Evolutionary conservation across 2,113 vertebrate species (phyloP), one percentile per base, ranked within the genome.

Genomic region (Holacanthus passer): DNA sequence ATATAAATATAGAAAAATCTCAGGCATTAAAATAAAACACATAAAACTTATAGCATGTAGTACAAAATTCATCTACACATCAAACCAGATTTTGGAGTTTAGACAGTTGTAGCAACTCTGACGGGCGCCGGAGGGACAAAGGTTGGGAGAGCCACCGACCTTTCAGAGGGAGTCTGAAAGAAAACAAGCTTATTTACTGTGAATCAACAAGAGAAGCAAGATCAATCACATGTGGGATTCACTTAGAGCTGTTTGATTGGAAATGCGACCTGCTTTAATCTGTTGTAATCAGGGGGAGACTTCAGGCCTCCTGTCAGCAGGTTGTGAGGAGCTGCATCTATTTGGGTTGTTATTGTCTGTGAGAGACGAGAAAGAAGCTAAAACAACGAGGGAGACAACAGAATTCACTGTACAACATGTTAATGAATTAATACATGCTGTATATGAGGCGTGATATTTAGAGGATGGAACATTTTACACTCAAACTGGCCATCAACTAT

Each of bases 71-170:
- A n/a, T n/a, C 48, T 50, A 64, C 12, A 47, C 16, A 77, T 16
- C 6, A 27, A n/a, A 47, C 29, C 5, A 41, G 20, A 70, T 22
- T 0, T 5, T 9, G n/a, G 2, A 22, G 9, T 56, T 93, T 50
- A 96, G 7, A 96, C 95, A 0, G 85, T 95, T 43, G 95, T 95
- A 50, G 95, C 94, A 27, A 89, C 63, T 91, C 94, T 91, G 79
- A 92, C 88, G 10, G 90, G 88, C 0, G 83, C 68, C 3, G 89
- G 90, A 13, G 93, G 73, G 37, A 90, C 69, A 58, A 88, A 92
- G 1, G 71, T 67, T 0, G 94, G 93, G 22, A 93, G 86, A 24
- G 86, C 39, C 55, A 67, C 27, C 0, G 87, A 88, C 24, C 79
- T 82, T 20, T 93, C 93, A 29, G 88, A 81, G 1, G 80, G 67